phyloP scores from a whole-genome alignment of 1,140 invertebrate genomes.

The Penaeus indicus region DNA sequence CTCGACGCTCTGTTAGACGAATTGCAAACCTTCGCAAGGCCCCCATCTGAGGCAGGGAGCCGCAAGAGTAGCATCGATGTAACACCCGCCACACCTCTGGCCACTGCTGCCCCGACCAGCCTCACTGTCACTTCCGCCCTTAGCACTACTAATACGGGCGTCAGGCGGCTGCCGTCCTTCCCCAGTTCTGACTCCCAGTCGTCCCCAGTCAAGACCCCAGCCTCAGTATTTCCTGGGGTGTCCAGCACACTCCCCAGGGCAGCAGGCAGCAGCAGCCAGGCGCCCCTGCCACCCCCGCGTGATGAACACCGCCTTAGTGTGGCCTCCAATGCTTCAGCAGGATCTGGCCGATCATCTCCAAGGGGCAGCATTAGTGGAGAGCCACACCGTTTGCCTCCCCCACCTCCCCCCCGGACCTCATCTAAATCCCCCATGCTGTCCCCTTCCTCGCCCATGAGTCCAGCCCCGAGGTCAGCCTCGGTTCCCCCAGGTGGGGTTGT shows the following conservation, averaged over 20 bases:
- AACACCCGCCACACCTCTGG: constrained; percentile 45
- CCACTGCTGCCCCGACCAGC: constrained; percentile 31
- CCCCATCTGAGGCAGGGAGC: constrained; percentile 55
- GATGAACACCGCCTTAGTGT: constrained; percentile 55
- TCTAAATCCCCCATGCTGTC: constrained; percentile 62
- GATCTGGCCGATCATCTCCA: constrained; percentile 52
- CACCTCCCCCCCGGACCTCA: constrained; percentile 63
- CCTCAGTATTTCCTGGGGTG: constrained; percentile 44
- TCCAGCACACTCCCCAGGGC: constrained; percentile 46
- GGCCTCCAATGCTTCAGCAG: constrained; percentile 47
- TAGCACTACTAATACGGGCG: constrained; percentile 48
- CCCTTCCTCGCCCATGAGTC: constrained; percentile 52
- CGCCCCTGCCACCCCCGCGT: constrained; percentile 42
- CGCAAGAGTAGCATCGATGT: constrained; percentile 56
- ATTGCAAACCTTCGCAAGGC: constrained; percentile 57
- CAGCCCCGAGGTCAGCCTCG: constrained; percentile 28
- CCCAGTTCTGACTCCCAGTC: constrained; percentile 66
- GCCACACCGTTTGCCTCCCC: constrained; percentile 57
- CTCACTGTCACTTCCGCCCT: constrained; percentile 33
- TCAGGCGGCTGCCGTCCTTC: constrained; percentile 65
- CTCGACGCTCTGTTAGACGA: constrained; percentile 63
- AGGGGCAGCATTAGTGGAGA: constrained; percentile 45
- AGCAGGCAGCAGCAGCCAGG: constrained; percentile 33
- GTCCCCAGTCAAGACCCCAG: constrained; percentile 61
- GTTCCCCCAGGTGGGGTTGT: constrained; percentile 50